These are phyloP conservation scores for Pogoniulus pusillus DNA, from an alignment of 2,797 vertebrate species.

Conservation along the genomic window DNA sequence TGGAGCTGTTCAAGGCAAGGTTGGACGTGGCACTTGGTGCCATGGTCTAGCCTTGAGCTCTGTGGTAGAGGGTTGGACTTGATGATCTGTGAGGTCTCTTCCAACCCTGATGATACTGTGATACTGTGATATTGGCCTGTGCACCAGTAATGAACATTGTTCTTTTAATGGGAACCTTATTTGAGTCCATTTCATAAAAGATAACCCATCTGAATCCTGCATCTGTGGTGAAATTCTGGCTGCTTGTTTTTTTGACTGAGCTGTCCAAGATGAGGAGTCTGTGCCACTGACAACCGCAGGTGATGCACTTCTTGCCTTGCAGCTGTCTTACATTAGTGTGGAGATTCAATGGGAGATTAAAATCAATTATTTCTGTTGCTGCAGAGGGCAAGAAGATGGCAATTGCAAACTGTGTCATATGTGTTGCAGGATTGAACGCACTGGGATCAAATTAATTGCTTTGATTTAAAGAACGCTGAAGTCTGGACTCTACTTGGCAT, in stretches of 20 bases:
- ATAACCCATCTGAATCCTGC: not conserved
- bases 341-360: not conserved
- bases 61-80: too few species aligned
- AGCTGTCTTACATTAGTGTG: not conserved
- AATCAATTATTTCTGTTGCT: not conserved
- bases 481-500: not conserved
- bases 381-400: not conserved
- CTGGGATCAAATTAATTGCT: not conserved
- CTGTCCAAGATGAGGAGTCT: not conserved
- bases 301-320: not conserved
- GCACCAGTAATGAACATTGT: not conserved
- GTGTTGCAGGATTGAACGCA: not conserved
- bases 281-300: not conserved
- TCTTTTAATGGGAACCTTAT: not conserved
- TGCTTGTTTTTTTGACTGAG: not conserved
- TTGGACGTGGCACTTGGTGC: too few species aligned
- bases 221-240: not conserved
- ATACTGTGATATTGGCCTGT: not conserved
- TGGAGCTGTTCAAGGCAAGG: too few species aligned
- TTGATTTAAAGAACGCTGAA: not conserved
- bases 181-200: not conserved
- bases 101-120: too few species aligned
- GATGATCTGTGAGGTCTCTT: too few species aligned
- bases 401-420: not conserved
- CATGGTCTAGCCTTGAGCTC: too few species aligned